Percentiles rank a stretch among this genome's conserved stretches.
These are phyloP conservation scores for Trachelus troglodyta DNA, from an alignment of 2,888 invertebrate genomes.

Conservation along the genomic window DNA sequence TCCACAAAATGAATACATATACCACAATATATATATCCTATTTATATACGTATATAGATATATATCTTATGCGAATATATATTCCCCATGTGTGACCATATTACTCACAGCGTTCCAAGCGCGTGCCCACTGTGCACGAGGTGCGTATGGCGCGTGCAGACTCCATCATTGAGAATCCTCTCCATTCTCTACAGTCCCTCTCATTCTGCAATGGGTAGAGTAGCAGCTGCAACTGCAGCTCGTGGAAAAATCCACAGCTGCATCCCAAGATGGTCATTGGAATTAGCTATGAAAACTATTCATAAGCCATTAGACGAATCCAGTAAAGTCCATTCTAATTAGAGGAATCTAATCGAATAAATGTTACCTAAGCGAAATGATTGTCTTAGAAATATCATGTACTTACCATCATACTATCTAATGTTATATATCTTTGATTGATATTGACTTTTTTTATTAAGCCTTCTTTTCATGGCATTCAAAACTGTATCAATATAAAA, in stretches of 20 bases:
- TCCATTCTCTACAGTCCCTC: background rate
- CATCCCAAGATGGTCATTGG: background rate
- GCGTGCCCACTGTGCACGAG: background rate
- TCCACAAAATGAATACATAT: background rate
- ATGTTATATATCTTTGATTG: background rate
- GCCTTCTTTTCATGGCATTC: background rate
- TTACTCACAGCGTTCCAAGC: background rate
- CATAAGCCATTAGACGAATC: background rate
- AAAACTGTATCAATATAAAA: background rate
- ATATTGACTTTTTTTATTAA: background rate
- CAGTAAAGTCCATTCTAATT: background rate
- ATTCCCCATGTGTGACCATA: background rate
- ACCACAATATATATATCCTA: too few species aligned
- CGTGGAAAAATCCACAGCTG: background rate
- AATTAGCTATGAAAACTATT: background rate
- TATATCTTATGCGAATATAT: background rate
- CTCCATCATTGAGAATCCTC: background rate
- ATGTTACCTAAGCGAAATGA: background rate
- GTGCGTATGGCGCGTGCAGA: background rate
- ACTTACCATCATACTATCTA: background rate
- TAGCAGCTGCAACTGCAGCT: background rate
- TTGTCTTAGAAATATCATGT: background rate
- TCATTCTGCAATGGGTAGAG: background rate
- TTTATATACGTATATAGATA: background rate
- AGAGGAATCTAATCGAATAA: background rate